Evolutionary conservation across 2,113 vertebrate genomes (phyloP).

Genomic region (Pitta sordida): DNA sequence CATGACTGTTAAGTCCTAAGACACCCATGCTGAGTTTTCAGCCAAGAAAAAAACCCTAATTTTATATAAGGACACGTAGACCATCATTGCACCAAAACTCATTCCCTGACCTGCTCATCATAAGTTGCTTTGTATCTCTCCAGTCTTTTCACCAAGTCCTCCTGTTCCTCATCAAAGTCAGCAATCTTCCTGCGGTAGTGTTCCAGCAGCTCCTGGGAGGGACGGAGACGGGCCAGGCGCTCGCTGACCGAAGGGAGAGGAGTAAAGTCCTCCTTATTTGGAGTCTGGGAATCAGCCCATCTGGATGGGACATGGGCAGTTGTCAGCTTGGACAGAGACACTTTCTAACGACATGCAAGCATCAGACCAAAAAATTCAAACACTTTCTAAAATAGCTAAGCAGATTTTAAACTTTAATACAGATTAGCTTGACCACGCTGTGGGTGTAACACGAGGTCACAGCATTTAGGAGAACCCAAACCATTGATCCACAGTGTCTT

Average conservation of each 20-base stretch:
- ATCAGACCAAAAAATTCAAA: background rate
- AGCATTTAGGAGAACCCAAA: background rate
- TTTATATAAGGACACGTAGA: accelerated
- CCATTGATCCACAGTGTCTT: background rate
- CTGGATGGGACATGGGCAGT: background rate
- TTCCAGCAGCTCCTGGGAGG: conserved; percentile 89
- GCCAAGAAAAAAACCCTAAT: background rate
- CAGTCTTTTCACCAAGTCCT: conserved; percentile 85
- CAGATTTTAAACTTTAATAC: background rate
- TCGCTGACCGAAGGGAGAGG: conserved; percentile 84
- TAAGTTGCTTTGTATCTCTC: conserved; percentile 80
- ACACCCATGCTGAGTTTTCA: background rate
- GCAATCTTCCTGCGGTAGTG: conserved; percentile 89
- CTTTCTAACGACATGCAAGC: background rate
- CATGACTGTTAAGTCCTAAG: background rate
- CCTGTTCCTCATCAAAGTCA: conserved; percentile 88
- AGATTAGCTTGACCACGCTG: background rate
- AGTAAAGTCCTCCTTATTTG: conserved; percentile 53
- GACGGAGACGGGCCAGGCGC: conserved; percentile 79
- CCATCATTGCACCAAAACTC: background rate
- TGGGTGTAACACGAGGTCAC: accelerated
- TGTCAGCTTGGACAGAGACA: background rate
- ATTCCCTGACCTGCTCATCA: conserved; percentile 82
- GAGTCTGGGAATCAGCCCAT: background rate
- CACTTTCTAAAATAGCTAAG: background rate